Percentiles rank a stretch among this genome's conserved stretches.
Conservation (phyloP, 2,113 vertebrate genomes). For the Tragelaphus imberbis region DNA sequence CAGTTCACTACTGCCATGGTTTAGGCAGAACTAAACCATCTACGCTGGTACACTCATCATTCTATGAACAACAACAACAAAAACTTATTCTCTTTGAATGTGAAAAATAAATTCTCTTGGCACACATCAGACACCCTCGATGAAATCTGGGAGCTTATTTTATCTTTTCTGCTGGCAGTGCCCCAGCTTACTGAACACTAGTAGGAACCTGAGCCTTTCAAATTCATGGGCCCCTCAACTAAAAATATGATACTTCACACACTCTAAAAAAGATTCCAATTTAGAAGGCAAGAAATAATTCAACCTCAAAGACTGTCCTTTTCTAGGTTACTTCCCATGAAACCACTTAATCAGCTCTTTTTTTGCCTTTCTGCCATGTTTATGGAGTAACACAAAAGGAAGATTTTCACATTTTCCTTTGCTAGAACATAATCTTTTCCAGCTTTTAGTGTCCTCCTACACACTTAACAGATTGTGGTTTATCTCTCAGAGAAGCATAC, state of each 20-base stretch:
- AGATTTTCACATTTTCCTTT: conserved; percentile 59
- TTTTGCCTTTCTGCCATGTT: conserved; percentile 25
- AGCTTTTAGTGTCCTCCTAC: conserved; percentile 73
- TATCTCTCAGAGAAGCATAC: conserved; percentile 65
- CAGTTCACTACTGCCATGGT: conserved; percentile 28
- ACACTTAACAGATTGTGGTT: conserved; percentile 63
- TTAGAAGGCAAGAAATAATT: conserved; percentile 49
- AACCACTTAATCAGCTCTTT: conserved; percentile 53
- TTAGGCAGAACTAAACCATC: background rate
- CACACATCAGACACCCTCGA: conserved; percentile 13
- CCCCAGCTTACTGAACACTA: conserved; percentile 45
- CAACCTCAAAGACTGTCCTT: conserved; percentile 41
- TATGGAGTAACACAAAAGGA: conserved; percentile 45
- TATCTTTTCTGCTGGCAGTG: conserved; percentile 53
- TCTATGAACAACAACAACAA: conserved; percentile 16
- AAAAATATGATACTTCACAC: conserved; percentile 43
- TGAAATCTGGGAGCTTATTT: conserved; percentile 38
- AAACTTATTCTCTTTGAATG: conserved; percentile 6
- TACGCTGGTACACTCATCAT: background rate
- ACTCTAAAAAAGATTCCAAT: conserved; percentile 25
- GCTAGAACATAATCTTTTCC: conserved; percentile 61
- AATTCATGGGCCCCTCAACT: conserved; percentile 33
- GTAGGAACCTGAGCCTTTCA: conserved; percentile 59
- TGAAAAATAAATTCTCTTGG: conserved; percentile 28
- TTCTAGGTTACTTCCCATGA: conserved; percentile 47